Percentiles rank a stretch among this genome's conserved stretches.
These are phyloP conservation scores for Thinocorus orbignyianus DNA, from an alignment of 2,113 vertebrate genomes.

Conservation along the genomic window DNA sequence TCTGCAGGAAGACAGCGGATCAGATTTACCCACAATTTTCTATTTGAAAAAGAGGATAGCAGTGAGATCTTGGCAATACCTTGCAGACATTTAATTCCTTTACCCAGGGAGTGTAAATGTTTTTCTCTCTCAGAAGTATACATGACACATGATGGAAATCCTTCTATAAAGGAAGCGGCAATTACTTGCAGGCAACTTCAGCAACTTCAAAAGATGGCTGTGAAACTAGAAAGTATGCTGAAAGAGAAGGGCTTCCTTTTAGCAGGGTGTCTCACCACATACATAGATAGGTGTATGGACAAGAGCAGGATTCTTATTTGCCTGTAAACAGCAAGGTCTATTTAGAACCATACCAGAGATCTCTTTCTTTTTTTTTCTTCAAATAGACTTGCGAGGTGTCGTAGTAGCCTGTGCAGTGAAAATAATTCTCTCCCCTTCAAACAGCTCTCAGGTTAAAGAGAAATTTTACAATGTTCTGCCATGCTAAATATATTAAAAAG, in stretches of 20 bases:
- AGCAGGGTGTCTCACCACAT: background rate
- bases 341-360: background rate
- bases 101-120: background rate
- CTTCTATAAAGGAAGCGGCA: background rate
- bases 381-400: background rate
- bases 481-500: background rate
- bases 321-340: background rate
- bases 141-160: background rate
- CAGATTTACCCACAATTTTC: background rate
- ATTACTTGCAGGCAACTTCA: background rate
- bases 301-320: background rate
- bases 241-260: background rate
- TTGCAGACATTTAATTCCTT: background rate
- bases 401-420: background rate
- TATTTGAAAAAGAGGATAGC: background rate
- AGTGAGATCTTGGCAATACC: background rate
- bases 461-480: background rate
- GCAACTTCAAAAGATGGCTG: background rate
- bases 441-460: background rate
- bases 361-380: background rate
- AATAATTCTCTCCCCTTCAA: background rate
- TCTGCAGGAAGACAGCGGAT: background rate
- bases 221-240: background rate
- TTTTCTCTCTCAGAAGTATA: background rate
- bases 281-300: background rate